A percentile compares a stretch with the other conserved stretches of the same genome.
phyloP scores from a whole-genome alignment of 2,797 vertebrate species.

The Mormyrops boulengeri region DNA sequence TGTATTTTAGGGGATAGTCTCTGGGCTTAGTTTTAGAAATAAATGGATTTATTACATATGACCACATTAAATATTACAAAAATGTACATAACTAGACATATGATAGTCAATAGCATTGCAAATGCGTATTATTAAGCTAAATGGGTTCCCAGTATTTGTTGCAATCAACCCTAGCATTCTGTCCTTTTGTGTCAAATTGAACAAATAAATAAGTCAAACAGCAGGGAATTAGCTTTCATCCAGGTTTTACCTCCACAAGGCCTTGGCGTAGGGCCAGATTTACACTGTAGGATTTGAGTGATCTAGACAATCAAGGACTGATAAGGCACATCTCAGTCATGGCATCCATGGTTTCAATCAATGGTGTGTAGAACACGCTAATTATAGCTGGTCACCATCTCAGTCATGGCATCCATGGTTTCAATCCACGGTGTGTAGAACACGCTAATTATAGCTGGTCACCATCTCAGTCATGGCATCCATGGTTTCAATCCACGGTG shows the following conservation, averaged over 20 bases:
- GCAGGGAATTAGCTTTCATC: not conserved
- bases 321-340: conserved; percentile 62
- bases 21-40: not conserved
- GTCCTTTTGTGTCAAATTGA: not conserved
- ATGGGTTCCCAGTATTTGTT: not conserved
- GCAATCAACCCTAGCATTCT: not conserved
- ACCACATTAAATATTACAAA: not conserved
- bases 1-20: not conserved
- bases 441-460: conserved; percentile 45
- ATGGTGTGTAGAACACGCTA: conserved; percentile 52
- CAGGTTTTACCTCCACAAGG: not conserved
- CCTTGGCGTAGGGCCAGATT: not conserved
- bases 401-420: conserved; percentile 60
- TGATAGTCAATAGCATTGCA: not conserved
- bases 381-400: conserved; percentile 45
- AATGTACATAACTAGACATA: not conserved
- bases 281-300: conserved; percentile 36
- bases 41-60: not conserved
- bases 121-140: not conserved
- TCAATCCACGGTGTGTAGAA: conserved; percentile 55
- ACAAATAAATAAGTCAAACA: not conserved
- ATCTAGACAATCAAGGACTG: conserved; percentile 61
- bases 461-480: conserved; percentile 46
- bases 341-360: conserved; percentile 60
- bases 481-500: conserved; percentile 55